These are phyloP conservation scores for Pseudoatta argentina DNA, from an alignment of 1,140 invertebrate genomes.

Conservation along the genomic window DNA sequence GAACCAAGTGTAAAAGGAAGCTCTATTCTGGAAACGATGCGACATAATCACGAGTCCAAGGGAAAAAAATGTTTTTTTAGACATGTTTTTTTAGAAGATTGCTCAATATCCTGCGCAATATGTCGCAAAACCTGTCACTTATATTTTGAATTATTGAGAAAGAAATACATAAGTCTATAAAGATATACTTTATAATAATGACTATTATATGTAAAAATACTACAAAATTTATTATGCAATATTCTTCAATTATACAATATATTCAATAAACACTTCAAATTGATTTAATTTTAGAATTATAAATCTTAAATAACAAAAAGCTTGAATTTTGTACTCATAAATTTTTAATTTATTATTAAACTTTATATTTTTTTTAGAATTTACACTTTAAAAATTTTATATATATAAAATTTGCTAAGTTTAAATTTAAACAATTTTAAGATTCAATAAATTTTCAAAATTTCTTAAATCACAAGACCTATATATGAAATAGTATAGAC, in stretches of 20 bases:
- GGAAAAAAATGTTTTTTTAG: slow-evolving; percentile 30
- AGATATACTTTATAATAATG: not conserved
- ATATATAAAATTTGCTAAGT: too few species aligned
- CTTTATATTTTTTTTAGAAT: not conserved
- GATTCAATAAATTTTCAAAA: too few species aligned
- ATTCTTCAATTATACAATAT: too few species aligned
- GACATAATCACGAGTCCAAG: not conserved
- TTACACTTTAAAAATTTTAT: too few species aligned
- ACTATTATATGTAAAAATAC: not conserved
- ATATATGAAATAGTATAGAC: too few species aligned
- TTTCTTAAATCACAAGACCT: too few species aligned
- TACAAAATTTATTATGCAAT: not conserved
- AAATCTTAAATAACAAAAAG: not conserved
- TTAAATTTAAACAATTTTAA: too few species aligned
- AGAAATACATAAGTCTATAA: not conserved
- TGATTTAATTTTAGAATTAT: not conserved
- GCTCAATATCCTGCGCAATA: slow-evolving; percentile 32
- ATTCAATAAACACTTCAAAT: not conserved
- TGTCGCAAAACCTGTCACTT: slow-evolving; percentile 9
- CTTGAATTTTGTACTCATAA: not conserved
- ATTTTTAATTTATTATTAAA: not conserved
- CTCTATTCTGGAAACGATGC: slow-evolving; percentile 43
- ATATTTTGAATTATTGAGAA: slow-evolving; percentile 5
- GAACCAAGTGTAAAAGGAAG: slow-evolving; percentile 13
- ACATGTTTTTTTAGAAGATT: slow-evolving; percentile 50